Conservation (phyloP, 2,113 vertebrate species). For the Egretta garzetta region DNA sequence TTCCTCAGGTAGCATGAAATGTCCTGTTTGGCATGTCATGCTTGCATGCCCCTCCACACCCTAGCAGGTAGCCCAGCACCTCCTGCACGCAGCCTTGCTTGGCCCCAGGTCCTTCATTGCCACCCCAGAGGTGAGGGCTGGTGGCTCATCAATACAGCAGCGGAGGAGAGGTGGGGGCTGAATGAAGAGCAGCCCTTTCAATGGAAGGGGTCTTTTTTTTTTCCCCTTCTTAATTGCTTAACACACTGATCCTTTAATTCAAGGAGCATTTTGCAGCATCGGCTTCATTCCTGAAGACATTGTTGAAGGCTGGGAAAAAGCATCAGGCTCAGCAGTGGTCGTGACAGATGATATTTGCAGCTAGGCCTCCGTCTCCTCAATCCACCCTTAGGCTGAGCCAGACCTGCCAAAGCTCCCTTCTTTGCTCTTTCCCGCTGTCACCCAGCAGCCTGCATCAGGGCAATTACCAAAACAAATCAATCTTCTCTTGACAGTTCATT, state of each 20-base stretch:
- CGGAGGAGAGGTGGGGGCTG: not conserved
- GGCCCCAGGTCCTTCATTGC: not conserved
- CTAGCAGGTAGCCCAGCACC: not conserved
- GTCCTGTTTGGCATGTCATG: rapidly evolving
- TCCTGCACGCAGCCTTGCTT: not conserved
- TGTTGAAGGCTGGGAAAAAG: conserved; percentile 51
- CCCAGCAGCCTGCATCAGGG: conserved; percentile 82
- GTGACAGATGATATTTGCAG: conserved; percentile 77
- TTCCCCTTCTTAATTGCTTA: not conserved
- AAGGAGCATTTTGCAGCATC: not conserved
- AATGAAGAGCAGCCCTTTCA: not conserved
- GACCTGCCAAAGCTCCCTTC: conserved; percentile 77
- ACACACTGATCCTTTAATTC: not conserved
- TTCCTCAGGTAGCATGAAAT: not conserved
- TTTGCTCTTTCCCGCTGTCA: conserved; percentile 84
- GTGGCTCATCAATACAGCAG: not conserved
- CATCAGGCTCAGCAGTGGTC: conserved; percentile 76
- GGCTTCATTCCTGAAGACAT: conserved; percentile 45
- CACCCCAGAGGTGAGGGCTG: not conserved
- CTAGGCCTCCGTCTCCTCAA: conserved; percentile 60
- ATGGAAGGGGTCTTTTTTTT: rapidly evolving
- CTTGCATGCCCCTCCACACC: rapidly evolving
- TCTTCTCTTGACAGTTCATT: conserved; percentile 94
- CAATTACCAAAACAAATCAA: conserved; percentile 87
- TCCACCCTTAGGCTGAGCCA: conserved; percentile 79